Percentiles rank a stretch among this genome's conserved stretches.
phyloP scores from a whole-genome alignment of 23 tunicate genomes.

The Styela plicata region DNA sequence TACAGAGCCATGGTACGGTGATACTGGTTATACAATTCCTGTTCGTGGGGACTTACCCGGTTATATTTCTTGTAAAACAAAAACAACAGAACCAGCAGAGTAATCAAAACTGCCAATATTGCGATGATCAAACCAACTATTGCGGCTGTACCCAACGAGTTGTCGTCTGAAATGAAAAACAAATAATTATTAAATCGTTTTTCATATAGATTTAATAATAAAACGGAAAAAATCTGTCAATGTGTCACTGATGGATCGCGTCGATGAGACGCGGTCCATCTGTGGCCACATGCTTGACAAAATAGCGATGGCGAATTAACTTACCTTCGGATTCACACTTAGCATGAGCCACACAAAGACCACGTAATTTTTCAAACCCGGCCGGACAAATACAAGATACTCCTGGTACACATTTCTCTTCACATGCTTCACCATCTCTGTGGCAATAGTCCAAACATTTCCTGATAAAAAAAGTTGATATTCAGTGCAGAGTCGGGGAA shows the following conservation, averaged over 20 bases:
- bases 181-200: too few relatives aligned
- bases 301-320: too few relatives aligned
- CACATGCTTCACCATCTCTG: not conserved
- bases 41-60: not conserved
- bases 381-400: not conserved
- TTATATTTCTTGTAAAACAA: not conserved
- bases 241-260: too few relatives aligned
- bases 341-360: not conserved
- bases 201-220: too few relatives aligned
- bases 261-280: too few relatives aligned
- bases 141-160: not conserved
- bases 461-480: not conserved
- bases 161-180: too few relatives aligned
- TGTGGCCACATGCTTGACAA: too few relatives aligned
- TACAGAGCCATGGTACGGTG: too few relatives aligned
- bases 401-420: not conserved
- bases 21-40: too few relatives aligned
- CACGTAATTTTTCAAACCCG: not conserved
- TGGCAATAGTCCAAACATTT: not conserved
- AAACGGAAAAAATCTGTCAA: too few relatives aligned
- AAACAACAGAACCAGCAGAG: conserved; percentile 1
- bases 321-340: too few relatives aligned
- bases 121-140: conserved; percentile 11
- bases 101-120: not conserved
- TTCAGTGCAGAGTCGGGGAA: too few relatives aligned